Evolutionary conservation across 2,113 vertebrate species (phyloP).

Genomic region (Micronycteris hirsuta): DNA sequence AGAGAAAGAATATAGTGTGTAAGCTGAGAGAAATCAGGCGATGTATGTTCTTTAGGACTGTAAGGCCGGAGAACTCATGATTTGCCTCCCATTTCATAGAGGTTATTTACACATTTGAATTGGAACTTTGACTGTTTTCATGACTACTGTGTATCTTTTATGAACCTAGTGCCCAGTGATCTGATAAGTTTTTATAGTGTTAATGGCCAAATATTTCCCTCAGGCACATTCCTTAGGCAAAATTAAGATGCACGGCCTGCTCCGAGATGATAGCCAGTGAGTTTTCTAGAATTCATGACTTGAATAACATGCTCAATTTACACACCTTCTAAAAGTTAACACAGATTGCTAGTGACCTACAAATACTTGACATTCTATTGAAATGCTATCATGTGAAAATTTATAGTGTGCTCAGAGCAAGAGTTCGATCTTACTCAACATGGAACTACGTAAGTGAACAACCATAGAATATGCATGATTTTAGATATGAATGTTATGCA

Average conservation of each 20-base stretch:
- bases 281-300: neutral
- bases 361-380: neutral
- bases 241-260: neutral
- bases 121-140: neutral
- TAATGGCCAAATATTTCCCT: neutral
- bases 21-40: neutral
- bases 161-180: neutral
- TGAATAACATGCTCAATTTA: neutral
- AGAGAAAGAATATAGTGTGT: neutral
- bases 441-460: rapidly evolving
- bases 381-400: neutral
- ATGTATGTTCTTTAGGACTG: rapidly evolving
- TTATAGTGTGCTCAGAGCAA: neutral
- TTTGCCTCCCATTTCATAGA: neutral
- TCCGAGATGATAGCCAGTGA: neutral
- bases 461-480: rapidly evolving
- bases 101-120: neutral
- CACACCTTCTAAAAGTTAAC: neutral
- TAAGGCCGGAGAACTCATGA: neutral
- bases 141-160: neutral
- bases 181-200: neutral
- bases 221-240: neutral
- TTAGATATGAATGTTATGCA: rapidly evolving
- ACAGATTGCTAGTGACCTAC: neutral
- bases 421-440: neutral